Conservation (phyloP, 2,888 invertebrate genomes). For the Leptopilina myrica region DNA sequence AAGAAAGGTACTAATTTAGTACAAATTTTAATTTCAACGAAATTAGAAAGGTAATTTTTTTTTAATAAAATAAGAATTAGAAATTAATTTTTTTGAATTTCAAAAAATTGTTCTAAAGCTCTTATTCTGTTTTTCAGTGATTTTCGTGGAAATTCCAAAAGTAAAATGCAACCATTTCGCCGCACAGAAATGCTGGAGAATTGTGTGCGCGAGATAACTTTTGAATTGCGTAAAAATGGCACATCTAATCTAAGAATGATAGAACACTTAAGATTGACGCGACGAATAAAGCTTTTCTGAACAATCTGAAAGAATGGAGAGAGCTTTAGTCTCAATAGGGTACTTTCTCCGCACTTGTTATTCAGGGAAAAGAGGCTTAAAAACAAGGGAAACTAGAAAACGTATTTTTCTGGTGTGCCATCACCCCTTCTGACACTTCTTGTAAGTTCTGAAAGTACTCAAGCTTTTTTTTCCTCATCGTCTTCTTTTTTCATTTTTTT, state of each 20-base stretch:
- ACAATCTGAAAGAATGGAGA: constrained; percentile 25
- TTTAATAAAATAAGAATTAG: too few species aligned
- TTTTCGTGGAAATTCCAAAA: too few species aligned
- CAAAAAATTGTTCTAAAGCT: too few species aligned
- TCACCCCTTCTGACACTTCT: constrained; percentile 35
- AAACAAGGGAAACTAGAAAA: constrained; percentile 22
- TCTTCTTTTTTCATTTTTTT: too few species aligned
- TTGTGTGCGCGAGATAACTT: not conserved
- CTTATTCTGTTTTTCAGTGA: too few species aligned
- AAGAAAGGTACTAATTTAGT: too few species aligned
- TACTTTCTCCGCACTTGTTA: constrained; percentile 35
- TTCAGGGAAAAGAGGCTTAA: constrained; percentile 31
- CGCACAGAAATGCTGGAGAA: too few species aligned
- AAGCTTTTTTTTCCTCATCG: not conserved
- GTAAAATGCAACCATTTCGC: too few species aligned
- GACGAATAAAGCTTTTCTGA: constrained; percentile 25
- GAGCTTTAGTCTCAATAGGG: constrained; percentile 35
- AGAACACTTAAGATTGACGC: constrained; percentile 24
- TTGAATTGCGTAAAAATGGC: not conserved
- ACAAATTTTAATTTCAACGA: too few species aligned
- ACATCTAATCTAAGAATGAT: constrained; percentile 13
- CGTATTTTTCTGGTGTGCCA: constrained; percentile 18
- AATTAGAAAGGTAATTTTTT: too few species aligned
- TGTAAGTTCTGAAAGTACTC: constrained; percentile 17
- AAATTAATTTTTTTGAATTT: too few species aligned